Percentiles rank a stretch among this genome's conserved stretches.
Evolutionary conservation across 2,888 invertebrate genomes (phyloP).

Genomic region (Caenorhabditis macrosperma): DNA sequence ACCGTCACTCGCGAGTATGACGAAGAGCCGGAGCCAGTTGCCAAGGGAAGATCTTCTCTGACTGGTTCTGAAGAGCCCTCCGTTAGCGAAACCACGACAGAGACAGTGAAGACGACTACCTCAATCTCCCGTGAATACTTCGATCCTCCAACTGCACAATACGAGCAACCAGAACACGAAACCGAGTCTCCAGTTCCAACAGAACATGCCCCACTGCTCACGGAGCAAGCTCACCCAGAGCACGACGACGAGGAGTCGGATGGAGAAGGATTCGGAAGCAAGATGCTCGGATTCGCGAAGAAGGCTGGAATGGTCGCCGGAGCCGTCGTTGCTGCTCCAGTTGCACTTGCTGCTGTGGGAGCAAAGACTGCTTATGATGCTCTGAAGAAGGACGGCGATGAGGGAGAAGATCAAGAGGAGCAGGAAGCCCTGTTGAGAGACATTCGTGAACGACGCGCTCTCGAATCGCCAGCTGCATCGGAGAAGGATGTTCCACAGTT

Average conservation of each 20-base stretch:
- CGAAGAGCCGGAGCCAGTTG: constrained; percentile 33
- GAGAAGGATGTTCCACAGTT: not conserved
- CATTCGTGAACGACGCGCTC: not conserved
- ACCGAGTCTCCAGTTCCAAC: constrained; percentile 20
- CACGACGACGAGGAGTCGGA: constrained; percentile 34
- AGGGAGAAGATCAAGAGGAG: constrained; percentile 33
- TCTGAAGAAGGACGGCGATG: constrained; percentile 58
- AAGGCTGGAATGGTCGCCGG: constrained; percentile 69
- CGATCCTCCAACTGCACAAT: constrained; percentile 23
- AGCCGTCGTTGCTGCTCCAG: constrained; percentile 69
- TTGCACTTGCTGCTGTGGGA: constrained; percentile 67
- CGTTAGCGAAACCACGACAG: too few species aligned
- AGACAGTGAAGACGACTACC: too few species aligned
- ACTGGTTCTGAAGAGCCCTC: too few species aligned
- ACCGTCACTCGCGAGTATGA: constrained; percentile 29
- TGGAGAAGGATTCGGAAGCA: constrained; percentile 55
- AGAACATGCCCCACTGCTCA: constrained; percentile 19
- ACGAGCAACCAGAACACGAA: constrained; percentile 14
- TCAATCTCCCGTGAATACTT: too few species aligned
- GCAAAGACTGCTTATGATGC: constrained; percentile 69
- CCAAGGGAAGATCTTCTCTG: too few species aligned
- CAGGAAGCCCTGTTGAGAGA: constrained; percentile 24
- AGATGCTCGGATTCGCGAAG: constrained; percentile 64
- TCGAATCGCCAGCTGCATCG: constrained; percentile 10
- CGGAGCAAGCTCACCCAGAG: constrained; percentile 30